Evolutionary conservation across 2,113 vertebrate species (phyloP).

Genomic region (Trichechus manatus): DNA sequence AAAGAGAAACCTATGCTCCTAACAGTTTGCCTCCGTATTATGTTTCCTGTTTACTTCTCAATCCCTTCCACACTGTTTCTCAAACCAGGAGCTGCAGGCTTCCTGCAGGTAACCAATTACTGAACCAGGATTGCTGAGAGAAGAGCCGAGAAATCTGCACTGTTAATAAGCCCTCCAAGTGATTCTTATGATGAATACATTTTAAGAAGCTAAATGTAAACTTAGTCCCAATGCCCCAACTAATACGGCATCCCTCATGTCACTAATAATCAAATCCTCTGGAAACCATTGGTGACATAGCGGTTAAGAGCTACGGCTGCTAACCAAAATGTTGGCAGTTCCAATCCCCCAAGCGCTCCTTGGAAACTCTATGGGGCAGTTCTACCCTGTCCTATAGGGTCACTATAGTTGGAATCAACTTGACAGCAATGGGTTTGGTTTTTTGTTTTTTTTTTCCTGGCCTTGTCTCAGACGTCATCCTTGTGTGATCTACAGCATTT

Average conservation of each 20-base stretch:
- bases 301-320: too few species aligned
- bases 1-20: not conserved
- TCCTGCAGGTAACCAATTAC: not conserved
- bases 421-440: too few species aligned
- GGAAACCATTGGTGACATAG: too few species aligned
- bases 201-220: not conserved
- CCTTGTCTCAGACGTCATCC: not conserved
- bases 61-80: not conserved
- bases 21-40: not conserved
- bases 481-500: not conserved
- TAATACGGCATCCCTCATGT: not conserved
- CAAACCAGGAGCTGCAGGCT: not conserved
- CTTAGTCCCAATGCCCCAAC: not conserved
- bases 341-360: too few species aligned
- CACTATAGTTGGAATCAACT: too few species aligned
- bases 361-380: too few species aligned
- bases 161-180: not conserved
- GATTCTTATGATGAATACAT: not conserved
- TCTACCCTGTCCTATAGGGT: too few species aligned
- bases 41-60: not conserved
- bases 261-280: not conserved
- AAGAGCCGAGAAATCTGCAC: not conserved
- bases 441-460: too few species aligned
- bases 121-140: not conserved
- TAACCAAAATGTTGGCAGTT: too few species aligned